Conservation (phyloP, 2,113 vertebrate genomes). For the Anseranas semipalmata region DNA sequence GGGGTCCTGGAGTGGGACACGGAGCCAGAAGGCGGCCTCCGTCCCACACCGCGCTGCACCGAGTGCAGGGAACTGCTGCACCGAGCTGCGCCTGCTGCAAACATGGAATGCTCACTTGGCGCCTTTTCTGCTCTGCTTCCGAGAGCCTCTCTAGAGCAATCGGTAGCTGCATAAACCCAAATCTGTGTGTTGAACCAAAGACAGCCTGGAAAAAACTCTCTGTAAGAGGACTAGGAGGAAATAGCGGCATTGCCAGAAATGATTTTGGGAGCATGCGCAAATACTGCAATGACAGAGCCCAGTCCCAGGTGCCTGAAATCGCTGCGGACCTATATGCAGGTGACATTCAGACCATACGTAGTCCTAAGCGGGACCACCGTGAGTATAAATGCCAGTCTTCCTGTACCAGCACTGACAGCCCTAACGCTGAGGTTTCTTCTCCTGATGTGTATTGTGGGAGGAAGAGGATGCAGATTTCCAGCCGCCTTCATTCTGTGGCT, state of each 20-base stretch:
- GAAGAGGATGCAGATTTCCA: background rate
- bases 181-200: background rate
- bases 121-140: background rate
- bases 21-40: background rate
- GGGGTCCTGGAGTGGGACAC: background rate
- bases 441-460: background rate
- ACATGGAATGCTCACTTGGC: background rate
- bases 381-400: background rate
- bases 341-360: background rate
- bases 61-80: background rate
- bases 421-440: accelerated
- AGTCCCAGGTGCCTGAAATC: background rate
- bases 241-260: background rate
- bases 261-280: background rate
- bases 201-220: background rate
- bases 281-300: background rate
- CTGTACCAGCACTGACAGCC: background rate
- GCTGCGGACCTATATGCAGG: background rate
- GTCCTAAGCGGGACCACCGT: background rate
- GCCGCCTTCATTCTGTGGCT: accelerated
- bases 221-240: background rate
- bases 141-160: background rate
- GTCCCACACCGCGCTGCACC: accelerated
- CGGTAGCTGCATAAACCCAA: background rate
- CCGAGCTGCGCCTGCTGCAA: accelerated